Base-by-base conservation (phyloP, 2,113 vertebrate species). In the Prunella fulvescens region DNA sequence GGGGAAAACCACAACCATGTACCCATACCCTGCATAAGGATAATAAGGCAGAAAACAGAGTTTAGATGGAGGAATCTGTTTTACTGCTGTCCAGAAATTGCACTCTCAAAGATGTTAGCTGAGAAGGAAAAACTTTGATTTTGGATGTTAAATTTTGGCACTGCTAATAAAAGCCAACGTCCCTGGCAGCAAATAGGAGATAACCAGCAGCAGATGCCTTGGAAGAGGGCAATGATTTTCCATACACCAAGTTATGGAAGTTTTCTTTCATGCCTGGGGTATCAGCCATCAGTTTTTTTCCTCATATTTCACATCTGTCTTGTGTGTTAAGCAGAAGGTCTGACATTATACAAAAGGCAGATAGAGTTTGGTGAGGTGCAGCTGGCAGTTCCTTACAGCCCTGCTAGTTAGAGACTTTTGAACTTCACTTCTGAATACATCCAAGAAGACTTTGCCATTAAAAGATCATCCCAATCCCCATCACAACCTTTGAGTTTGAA, bases 21-120 rank as follows among this genome's bases (percentile, higher is more conserved):
- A 9, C 24, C n/a, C 10, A 7, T 35, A 48, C 4, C 25, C 14
- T 40, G 2, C 0, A 0, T 1, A 20, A 17, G 14, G 10, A 5
- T 37, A 48, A 61, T 11, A 61, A 3, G 18, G 7, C 14, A 86
- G 53, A 48, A 89, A 84, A 40, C 1, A 53, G n/a, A 28, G 12
- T 58, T 57, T 10, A 8, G 14, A 12, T 58, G 77, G 67, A 50
- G 28, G 23, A 13, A 62, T 31, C 14, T 16, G 2, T 73, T 78
- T 51, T 62, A 44, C 18, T 35, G 9, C 29, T 29, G 35, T 5
- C 35, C 35, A 71, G 26, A 47, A 19, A 58, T 6, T 24, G 6
- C 25, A 45, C 18, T 26, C 29, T 54, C 70, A 74, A 45, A 37
- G 20, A 25, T 28, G 14, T 39, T 6, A 54, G 20, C 18, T 1